phyloP scores from a whole-genome alignment of 2,113 vertebrate genomes.

The Tauraco erythrolophus region DNA sequence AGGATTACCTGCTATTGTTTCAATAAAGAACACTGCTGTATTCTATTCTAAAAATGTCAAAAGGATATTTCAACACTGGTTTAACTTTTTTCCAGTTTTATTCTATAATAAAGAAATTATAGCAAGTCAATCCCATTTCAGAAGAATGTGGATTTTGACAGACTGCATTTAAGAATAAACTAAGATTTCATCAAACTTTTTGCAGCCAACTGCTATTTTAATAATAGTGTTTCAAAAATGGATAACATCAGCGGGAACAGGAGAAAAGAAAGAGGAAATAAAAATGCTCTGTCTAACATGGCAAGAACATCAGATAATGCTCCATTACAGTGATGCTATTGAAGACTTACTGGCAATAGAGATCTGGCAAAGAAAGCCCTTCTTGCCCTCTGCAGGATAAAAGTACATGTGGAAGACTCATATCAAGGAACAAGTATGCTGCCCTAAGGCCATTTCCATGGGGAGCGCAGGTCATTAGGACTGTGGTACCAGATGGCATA shows the following conservation, averaged over 20 bases:
- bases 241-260: accelerated
- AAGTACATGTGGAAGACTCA: not conserved
- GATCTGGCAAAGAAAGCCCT: not conserved
- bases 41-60: not conserved
- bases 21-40: not conserved
- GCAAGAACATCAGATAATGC: not conserved
- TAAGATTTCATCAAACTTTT: not conserved
- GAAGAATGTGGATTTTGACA: constrained; percentile 6
- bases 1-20: not conserved
- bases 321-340: not conserved
- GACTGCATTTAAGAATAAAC: not conserved
- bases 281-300: not conserved
- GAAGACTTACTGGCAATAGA: not conserved
- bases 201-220: constrained; percentile 1
- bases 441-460: not conserved
- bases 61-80: not conserved
- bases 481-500: not conserved
- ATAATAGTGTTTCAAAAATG: not conserved
- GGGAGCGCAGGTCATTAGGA: not conserved
- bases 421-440: not conserved
- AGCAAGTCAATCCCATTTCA: not conserved
- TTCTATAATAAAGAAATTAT: not conserved
- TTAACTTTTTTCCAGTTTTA: not conserved
- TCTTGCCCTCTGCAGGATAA: not conserved
- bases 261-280: not conserved